Conservation (phyloP, 1,140 invertebrate species). For the Cepaea nemoralis region DNA sequence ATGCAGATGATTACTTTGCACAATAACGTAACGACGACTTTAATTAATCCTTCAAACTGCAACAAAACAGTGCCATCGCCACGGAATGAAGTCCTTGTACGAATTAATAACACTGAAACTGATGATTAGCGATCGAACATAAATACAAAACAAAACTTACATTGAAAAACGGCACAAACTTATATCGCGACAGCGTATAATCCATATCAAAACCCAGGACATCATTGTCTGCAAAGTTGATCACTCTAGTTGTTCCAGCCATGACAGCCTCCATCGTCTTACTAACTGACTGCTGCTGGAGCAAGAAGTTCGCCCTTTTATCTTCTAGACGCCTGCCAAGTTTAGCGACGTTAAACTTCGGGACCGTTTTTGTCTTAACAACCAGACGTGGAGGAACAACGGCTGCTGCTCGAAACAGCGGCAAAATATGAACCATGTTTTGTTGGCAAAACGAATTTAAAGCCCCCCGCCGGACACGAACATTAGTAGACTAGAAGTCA, state of each 20-base stretch:
- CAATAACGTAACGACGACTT: no score
- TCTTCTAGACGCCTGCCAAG: background rate
- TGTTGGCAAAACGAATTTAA: no score
- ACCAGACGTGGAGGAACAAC: background rate
- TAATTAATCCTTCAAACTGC: no score
- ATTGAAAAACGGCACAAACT: constrained; percentile 72
- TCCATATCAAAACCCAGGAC: constrained; percentile 87
- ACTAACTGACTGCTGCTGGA: background rate
- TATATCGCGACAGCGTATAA: constrained; percentile 80
- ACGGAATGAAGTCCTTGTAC: no score
- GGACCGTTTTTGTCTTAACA: background rate
- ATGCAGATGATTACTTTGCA: no score
- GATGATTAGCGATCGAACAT: no score
- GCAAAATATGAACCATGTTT: constrained; percentile 1
- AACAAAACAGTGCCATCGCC: no score
- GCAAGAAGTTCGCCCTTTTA: background rate
- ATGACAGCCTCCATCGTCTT: background rate
- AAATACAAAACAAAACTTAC: constrained; percentile 50
- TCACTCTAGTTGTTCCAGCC: background rate
- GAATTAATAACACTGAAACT: no score
- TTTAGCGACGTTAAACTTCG: background rate
- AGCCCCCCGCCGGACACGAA: no score
- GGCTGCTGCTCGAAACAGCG: background rate
- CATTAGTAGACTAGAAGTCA: no score
- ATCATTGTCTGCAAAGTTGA: constrained; percentile 77